A percentile compares a stretch with the other conserved stretches of the same genome.
phyloP scores from a whole-genome alignment of 2,888 invertebrate genomes.

The Hemaris fuciformis region DNA sequence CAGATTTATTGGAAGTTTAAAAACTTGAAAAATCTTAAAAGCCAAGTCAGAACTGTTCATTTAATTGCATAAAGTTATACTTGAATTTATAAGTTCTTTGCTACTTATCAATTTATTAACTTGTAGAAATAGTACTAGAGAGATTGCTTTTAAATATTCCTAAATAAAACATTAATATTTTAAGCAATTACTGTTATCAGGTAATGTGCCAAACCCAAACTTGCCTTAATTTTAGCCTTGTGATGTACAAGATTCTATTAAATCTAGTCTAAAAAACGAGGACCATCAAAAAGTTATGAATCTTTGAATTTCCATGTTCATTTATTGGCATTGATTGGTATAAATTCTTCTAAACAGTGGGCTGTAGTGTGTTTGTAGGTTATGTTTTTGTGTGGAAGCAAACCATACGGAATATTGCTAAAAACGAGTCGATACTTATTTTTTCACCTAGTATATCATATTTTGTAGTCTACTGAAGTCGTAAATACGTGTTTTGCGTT shows the following conservation, averaged over 20 bases:
- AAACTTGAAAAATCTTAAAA: background rate
- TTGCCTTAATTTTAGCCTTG: no score
- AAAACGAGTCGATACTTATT: conserved; percentile 46
- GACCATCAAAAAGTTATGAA: no score
- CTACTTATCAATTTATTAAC: no score
- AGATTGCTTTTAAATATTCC: no score
- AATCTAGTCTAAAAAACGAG: background rate
- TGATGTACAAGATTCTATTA: background rate
- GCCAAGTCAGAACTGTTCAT: no score
- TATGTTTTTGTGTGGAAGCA: conserved; percentile 47
- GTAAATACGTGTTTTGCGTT: conserved; percentile 41
- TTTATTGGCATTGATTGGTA: background rate
- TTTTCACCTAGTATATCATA: conserved; percentile 40
- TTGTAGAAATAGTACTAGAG: no score
- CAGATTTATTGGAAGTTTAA: background rate
- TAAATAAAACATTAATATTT: no score
- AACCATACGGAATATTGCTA: conserved; percentile 70
- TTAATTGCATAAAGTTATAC: no score
- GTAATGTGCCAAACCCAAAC: no score
- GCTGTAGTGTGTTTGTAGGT: conserved; percentile 45
- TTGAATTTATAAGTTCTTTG: no score
- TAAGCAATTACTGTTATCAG: no score
- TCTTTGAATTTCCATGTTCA: background rate
- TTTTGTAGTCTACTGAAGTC: conserved; percentile 32
- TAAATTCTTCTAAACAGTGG: background rate